These are phyloP conservation scores for Philopedon plagiatum DNA, from an alignment of 2,888 invertebrate genomes.

Conservation along the genomic window DNA sequence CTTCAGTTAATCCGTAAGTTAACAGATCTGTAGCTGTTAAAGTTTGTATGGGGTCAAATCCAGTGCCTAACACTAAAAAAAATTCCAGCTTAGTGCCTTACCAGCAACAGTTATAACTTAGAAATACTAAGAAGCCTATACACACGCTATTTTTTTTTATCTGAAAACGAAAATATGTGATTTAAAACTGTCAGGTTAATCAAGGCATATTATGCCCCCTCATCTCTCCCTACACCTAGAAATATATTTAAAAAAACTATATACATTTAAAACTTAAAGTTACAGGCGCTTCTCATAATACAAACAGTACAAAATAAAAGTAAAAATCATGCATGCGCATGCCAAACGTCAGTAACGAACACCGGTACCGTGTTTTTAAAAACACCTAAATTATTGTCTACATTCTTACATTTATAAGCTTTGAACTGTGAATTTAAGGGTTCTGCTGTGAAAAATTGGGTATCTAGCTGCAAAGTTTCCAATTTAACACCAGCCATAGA, in stretches of 20 bases:
- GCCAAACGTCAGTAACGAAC: conserved; percentile 16
- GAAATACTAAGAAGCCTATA: too few species aligned
- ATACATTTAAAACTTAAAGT: neutral
- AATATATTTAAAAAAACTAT: neutral
- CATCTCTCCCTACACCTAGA: too few species aligned
- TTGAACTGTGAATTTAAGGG: conserved; percentile 55
- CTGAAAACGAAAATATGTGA: too few species aligned
- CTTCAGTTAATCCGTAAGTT: conserved; percentile 58
- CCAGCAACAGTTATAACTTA: neutral
- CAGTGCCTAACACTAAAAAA: conserved; percentile 55
- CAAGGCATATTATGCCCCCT: too few species aligned
- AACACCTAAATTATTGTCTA: conserved; percentile 2
- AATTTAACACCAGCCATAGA: conserved; percentile 58
- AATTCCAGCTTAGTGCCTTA: conserved; percentile 8
- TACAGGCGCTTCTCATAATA: neutral
- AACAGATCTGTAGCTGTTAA: conserved; percentile 55
- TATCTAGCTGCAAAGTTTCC: conserved; percentile 58
- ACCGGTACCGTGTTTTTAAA: conserved; percentile 8
- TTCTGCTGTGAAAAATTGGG: conserved; percentile 56
- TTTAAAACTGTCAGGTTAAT: too few species aligned
- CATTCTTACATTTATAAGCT: conserved; percentile 58
- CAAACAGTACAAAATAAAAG: neutral
- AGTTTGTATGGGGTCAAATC: conserved; percentile 55
- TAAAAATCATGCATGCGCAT: conserved; percentile 16
- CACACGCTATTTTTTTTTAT: too few species aligned